Evolutionary conservation across 2,113 vertebrate genomes (phyloP).

Genomic region (Boleophthalmus pectinirostris): DNA sequence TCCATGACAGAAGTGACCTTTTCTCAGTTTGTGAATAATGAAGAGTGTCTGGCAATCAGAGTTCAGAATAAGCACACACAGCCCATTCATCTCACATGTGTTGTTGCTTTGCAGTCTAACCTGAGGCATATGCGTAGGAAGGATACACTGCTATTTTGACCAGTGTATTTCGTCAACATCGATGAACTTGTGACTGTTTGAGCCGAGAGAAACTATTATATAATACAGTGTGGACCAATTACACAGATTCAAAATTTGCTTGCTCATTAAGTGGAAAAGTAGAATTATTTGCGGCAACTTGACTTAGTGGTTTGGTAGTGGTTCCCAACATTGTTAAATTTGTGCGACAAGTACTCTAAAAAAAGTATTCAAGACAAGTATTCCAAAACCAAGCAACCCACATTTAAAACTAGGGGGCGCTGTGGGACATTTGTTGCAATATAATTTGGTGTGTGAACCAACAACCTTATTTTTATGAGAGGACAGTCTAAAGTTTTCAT

Average conservation of each 20-base stretch:
- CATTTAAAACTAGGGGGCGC: too few relatives aligned
- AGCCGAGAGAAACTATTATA: not conserved
- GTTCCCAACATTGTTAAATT: too few relatives aligned
- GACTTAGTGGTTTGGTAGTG: too few relatives aligned
- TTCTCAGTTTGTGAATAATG: conserved; percentile 36
- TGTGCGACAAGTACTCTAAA: too few relatives aligned
- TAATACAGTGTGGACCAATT: not conserved
- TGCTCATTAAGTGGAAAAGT: too few relatives aligned
- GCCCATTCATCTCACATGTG: conserved; percentile 19
- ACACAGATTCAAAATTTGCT: not conserved
- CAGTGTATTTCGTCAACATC: conserved; percentile 17
- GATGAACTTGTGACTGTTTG: not conserved
- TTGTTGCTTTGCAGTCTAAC: conserved; percentile 32
- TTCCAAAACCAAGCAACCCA: too few relatives aligned
- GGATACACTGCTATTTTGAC: not conserved
- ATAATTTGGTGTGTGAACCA: too few relatives aligned
- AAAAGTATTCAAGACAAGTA: too few relatives aligned
- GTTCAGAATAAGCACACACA: conserved; percentile 17
- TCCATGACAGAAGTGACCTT: conserved; percentile 39
- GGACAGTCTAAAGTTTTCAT: too few relatives aligned
- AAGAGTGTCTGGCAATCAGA: conserved; percentile 33
- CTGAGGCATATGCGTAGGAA: conserved; percentile 38
- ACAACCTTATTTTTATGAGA: too few relatives aligned
- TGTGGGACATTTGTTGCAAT: too few relatives aligned
- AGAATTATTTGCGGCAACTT: too few relatives aligned